Conservation (phyloP, 1,140 invertebrate species). For the Cyphomyrmex costatus region DNA sequence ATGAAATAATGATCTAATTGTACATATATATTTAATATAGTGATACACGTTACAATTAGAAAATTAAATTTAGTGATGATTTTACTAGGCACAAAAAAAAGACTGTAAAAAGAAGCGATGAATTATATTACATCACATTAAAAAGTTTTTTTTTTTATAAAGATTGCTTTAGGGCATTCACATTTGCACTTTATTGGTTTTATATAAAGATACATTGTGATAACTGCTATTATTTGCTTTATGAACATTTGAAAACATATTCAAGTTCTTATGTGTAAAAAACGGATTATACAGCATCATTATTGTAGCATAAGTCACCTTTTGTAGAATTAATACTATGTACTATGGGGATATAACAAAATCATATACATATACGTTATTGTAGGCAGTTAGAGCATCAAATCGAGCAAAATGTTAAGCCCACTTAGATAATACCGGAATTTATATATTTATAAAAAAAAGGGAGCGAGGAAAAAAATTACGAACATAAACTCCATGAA, state of each 20-base stretch:
- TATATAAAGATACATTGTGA: slow-evolving; percentile 75
- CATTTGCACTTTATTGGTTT: slow-evolving; percentile 72
- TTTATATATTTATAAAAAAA: slow-evolving; percentile 36
- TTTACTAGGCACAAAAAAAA: slow-evolving; percentile 14
- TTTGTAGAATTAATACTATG: slow-evolving; percentile 66
- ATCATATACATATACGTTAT: slow-evolving; percentile 62
- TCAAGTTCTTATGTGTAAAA: slow-evolving; percentile 80
- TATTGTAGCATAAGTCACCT: slow-evolving; percentile 67
- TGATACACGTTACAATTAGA: background rate
- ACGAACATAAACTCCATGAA: slow-evolving; percentile 65
- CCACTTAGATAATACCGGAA: background rate
- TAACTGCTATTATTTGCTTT: slow-evolving; percentile 77
- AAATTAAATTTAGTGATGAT: slow-evolving; percentile 15
- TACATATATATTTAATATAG: background rate
- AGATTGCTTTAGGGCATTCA: slow-evolving; percentile 55
- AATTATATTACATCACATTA: slow-evolving; percentile 51
- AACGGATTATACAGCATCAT: slow-evolving; percentile 79
- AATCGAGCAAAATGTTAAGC: slow-evolving; percentile 58
- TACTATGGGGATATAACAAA: slow-evolving; percentile 61
- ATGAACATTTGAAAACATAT: slow-evolving; percentile 82
- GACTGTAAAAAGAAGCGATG: slow-evolving; percentile 45
- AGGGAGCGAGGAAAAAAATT: slow-evolving; percentile 56
- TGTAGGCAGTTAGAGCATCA: slow-evolving; percentile 60
- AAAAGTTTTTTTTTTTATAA: slow-evolving; percentile 15
- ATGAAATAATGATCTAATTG: slow-evolving; percentile 2